Percentiles rank a stretch among this genome's conserved stretches.
phyloP scores from a whole-genome alignment of 2,888 invertebrate species.

The Macrophya alboannulata region DNA sequence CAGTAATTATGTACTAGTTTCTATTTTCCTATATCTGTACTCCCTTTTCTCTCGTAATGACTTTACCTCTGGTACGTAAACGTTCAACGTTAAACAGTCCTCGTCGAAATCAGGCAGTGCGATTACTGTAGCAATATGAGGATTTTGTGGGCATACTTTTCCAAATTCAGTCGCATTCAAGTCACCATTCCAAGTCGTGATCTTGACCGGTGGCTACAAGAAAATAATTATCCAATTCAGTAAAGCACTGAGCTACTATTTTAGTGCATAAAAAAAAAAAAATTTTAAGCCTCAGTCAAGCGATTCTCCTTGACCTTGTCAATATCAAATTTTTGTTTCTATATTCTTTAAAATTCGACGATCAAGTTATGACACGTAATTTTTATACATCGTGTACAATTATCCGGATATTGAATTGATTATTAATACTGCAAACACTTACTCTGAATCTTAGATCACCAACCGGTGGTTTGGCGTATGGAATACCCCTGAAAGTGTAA shows the following conservation, averaged over 20 bases:
- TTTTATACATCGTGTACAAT: background rate
- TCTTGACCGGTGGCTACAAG: conserved; percentile 73
- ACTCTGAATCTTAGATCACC: conserved; percentile 41
- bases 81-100: conserved; percentile 76
- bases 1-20: background rate
- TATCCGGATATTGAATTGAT: background rate
- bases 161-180: conserved; percentile 75
- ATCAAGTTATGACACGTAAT: too few species aligned
- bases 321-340: too few species aligned
- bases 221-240: background rate
- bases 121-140: conserved; percentile 59
- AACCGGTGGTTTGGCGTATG: conserved; percentile 26
- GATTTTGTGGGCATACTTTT: conserved; percentile 76
- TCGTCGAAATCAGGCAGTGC: conserved; percentile 73
- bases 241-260: background rate
- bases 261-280: background rate
- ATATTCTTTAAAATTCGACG: too few species aligned
- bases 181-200: conserved; percentile 75
- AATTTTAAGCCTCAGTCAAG: too few species aligned
- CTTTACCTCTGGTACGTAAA: conserved; percentile 71
- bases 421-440: background rate
- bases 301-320: too few species aligned
- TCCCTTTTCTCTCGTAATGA: background rate
- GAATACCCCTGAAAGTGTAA: conserved; percentile 31
- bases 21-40: background rate